These are phyloP conservation scores for Timema cristinae DNA, from an alignment of 2,888 invertebrate species.

Conservation along the genomic window DNA sequence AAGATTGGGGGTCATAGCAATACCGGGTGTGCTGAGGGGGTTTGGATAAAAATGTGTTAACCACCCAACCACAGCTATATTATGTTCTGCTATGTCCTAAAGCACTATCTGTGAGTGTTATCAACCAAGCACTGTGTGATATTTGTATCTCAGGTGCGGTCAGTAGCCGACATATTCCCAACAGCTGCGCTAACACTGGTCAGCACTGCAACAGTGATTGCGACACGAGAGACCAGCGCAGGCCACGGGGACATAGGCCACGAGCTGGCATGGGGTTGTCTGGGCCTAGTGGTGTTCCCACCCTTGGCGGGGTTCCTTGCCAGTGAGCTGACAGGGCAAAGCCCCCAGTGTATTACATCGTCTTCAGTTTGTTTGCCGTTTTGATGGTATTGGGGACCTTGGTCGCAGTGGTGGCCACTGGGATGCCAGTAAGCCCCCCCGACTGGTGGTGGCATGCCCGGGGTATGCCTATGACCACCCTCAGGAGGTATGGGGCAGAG, in stretches of 20 bases:
- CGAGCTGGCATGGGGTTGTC: constrained; percentile 69
- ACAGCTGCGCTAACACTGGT: constrained; percentile 66
- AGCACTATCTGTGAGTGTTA: too few species aligned
- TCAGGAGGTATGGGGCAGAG: constrained; percentile 54
- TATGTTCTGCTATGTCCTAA: background rate
- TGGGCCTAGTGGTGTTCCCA: constrained; percentile 68
- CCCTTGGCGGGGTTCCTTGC: constrained; percentile 49
- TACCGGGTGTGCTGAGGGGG: too few species aligned
- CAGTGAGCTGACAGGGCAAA: constrained; percentile 7
- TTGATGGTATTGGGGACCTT: constrained; percentile 61
- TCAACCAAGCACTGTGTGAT: too few species aligned
- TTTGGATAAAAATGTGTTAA: background rate
- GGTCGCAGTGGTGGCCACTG: constrained; percentile 56
- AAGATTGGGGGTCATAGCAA: too few species aligned
- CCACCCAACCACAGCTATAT: background rate
- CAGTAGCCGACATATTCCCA: constrained; percentile 72
- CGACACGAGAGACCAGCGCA: constrained; percentile 73
- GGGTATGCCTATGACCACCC: constrained; percentile 10
- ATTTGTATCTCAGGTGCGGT: constrained; percentile 41
- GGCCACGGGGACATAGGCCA: constrained; percentile 76
- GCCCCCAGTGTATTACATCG: constrained; percentile 50
- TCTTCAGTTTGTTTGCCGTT: constrained; percentile 51
- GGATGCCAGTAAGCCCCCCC: constrained; percentile 50
- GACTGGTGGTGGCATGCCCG: constrained; percentile 85
- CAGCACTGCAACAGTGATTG: constrained; percentile 74